Evolutionary conservation across 2,888 invertebrate species (phyloP), one percentile per base, ranked within the genome.

Genomic region (Lapara coniferarum): DNA sequence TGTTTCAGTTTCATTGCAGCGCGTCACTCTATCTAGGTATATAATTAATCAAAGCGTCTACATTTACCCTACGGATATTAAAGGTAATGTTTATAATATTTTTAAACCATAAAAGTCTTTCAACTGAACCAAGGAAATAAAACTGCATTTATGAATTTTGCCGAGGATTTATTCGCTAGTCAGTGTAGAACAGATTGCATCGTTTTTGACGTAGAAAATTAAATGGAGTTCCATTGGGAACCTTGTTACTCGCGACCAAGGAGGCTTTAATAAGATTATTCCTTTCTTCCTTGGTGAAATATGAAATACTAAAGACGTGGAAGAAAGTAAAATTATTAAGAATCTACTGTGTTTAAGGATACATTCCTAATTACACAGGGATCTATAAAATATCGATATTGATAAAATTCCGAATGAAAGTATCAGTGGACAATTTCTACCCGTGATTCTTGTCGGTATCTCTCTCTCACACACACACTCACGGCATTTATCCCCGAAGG

Each of bases 171-270:
- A 37, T 49, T 59, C 44, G 16, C 44, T 19, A 63, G 49, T 12
- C 63, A 63, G 19, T 49, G 63, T 46, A 13, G 63, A 49, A 63
- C 19, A 63, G 7, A 63, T 63, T 63, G 49, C 49, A 49, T 49
- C 16, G 59, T 46, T 49, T 59, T 10, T 16, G 46, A 5, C 46
- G 59, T 59, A 59, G 59, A 25, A 25, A 25, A 25, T 25, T 44
- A 44, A 58, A 59, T 59, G 16, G n/a, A 37, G n/a, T n/a, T 63
- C 63, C 63, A 49, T 49, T 49, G 63, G 19, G 46, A 63, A 49
- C 46, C 46, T 19, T 13, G 25, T 14, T 25, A 25, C 46, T n/a
- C 10, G 8, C 16, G 14, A 0, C 13, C 57, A 13, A 37, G 30
- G 8, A 10, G 19, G 4, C 13, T 49, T 12, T 63, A 49, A 63